These are phyloP conservation scores for Euclidia mi DNA, from an alignment of 2,888 invertebrate species.

Conservation along the genomic window DNA sequence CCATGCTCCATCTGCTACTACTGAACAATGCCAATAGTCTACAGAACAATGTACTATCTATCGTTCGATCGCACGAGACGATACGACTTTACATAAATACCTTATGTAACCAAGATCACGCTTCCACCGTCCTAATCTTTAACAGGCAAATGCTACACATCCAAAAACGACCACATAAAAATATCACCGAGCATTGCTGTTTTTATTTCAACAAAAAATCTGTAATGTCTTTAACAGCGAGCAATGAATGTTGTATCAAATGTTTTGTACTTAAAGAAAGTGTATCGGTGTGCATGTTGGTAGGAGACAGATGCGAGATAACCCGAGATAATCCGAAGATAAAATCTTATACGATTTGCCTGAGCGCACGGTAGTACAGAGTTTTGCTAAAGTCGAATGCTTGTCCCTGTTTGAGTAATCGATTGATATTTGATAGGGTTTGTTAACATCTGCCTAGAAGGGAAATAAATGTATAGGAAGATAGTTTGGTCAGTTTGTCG, in stretches of 20 bases:
- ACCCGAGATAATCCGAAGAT: constrained; percentile 84
- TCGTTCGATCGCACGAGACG: constrained; percentile 62
- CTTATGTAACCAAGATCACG: constrained; percentile 80
- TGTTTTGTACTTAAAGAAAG: constrained; percentile 22
- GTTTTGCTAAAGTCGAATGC: constrained; percentile 52
- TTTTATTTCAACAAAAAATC: constrained; percentile 10
- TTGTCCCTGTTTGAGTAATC: constrained; percentile 7
- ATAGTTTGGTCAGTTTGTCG: too few relatives aligned
- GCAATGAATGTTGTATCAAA: constrained; percentile 46
- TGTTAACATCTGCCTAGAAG: constrained; percentile 32
- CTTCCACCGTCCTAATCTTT: constrained; percentile 62
- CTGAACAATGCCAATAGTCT: constrained; percentile 56
- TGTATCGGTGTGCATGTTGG: constrained; percentile 49
- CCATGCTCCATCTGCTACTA: constrained; percentile 43
- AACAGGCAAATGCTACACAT: constrained; percentile 18
- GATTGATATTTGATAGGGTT: constrained; percentile 56
- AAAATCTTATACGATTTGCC: constrained; percentile 82
- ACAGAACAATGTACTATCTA: constrained; percentile 57
- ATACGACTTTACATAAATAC: constrained; percentile 81
- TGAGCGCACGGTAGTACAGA: constrained; percentile 73
- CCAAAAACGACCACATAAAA: neutral
- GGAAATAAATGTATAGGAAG: neutral
- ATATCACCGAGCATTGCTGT: constrained; percentile 44
- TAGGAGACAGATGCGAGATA: constrained; percentile 77
- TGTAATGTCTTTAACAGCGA: neutral